Conservation (phyloP, 2,888 invertebrate genomes). For the Oscheius sp. region DNA sequence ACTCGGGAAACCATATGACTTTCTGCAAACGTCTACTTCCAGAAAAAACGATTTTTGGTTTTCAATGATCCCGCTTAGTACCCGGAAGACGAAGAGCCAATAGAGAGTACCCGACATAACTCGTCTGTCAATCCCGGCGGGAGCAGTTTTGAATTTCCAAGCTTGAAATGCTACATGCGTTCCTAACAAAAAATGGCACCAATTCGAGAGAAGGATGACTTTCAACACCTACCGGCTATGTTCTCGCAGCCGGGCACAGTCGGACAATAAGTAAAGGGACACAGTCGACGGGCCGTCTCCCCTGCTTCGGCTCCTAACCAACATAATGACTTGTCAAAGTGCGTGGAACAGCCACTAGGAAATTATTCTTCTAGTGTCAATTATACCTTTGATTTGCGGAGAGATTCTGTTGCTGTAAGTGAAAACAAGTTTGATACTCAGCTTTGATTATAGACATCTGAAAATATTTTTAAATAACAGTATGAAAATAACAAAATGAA, state of each 20-base stretch:
- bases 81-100: constrained; percentile 12
- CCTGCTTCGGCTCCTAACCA: constrained; percentile 60
- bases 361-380: background rate
- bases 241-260: constrained; percentile 64
- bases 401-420: constrained; percentile 16
- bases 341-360: constrained; percentile 43
- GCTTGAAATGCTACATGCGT: constrained; percentile 22
- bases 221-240: constrained; percentile 50
- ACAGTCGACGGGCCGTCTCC: constrained; percentile 55
- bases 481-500: no score
- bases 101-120: constrained; percentile 23
- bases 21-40: constrained; percentile 40
- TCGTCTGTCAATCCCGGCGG: constrained; percentile 20
- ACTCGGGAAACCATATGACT: constrained; percentile 55
- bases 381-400: constrained; percentile 15
- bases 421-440: constrained; percentile 26
- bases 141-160: constrained; percentile 24
- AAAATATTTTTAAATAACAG: no score
- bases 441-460: constrained; percentile 34
- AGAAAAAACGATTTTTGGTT: no score
- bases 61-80: background rate
- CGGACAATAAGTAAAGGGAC: constrained; percentile 67
- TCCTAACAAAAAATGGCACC: background rate
- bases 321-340: constrained; percentile 67
- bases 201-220: constrained; percentile 7